Evolutionary conservation across 2,797 vertebrate genomes (phyloP).

Genomic region (Ceyx erithaca): DNA sequence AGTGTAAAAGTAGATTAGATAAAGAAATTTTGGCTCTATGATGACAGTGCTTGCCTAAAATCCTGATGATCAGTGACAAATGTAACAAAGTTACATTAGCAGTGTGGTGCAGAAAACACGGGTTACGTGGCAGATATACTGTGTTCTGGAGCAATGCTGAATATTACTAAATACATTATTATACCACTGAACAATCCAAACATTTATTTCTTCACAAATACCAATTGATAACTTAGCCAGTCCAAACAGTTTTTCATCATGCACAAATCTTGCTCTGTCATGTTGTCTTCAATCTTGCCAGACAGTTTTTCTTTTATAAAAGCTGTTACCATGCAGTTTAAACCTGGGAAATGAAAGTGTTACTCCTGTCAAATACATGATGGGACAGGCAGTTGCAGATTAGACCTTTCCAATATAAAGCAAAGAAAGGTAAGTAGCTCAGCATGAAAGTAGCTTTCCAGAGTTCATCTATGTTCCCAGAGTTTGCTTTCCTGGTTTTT

Average conservation of each 20-base stretch:
- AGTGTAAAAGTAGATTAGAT: slow-evolving; percentile 2
- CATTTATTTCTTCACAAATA: neutral
- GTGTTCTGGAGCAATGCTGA: neutral
- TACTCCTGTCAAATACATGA: neutral
- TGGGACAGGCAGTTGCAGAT: slow-evolving; percentile 33
- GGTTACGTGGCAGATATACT: neutral
- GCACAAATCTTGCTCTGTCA: neutral
- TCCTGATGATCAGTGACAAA: neutral
- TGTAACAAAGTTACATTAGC: neutral
- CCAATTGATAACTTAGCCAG: neutral
- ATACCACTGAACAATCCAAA: neutral
- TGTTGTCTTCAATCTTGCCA: neutral
- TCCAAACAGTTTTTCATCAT: neutral
- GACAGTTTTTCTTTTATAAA: neutral
- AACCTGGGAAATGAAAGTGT: neutral
- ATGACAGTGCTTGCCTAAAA: neutral
- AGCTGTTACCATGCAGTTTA: neutral
- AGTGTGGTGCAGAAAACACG: neutral
- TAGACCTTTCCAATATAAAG: slow-evolving; percentile 6
- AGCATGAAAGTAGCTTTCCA: neutral
- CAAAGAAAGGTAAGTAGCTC: neutral
- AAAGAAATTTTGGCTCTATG: neutral
- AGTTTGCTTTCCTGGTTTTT: neutral
- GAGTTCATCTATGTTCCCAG: neutral
- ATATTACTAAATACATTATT: neutral